Percentiles rank a stretch among this genome's conserved stretches.
Evolutionary conservation across 1,140 invertebrate species (phyloP).

Genomic region (Melanaphis sacchari): DNA sequence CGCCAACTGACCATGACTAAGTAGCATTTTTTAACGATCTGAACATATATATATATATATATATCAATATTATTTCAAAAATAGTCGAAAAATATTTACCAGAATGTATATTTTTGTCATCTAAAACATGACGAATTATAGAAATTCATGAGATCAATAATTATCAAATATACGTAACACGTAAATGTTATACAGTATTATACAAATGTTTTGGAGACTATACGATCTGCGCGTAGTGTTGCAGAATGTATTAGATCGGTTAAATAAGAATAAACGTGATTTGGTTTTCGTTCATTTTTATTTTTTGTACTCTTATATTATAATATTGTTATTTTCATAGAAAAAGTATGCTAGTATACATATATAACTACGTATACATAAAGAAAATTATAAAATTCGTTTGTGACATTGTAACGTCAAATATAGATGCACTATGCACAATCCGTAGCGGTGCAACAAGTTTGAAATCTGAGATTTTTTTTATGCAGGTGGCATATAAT

Average conservation of each 20-base stretch:
- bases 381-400: constrained; percentile 1
- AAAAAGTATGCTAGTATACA: neutral
- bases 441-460: no score
- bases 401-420: neutral
- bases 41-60: neutral
- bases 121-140: neutral
- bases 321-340: neutral
- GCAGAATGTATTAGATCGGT: neutral
- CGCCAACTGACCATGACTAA: neutral
- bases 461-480: neutral
- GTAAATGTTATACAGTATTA: neutral
- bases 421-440: neutral
- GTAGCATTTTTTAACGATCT: neutral
- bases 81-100: neutral
- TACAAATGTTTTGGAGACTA: neutral
- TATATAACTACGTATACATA: no score
- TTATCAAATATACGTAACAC: neutral
- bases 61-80: neutral
- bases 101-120: neutral
- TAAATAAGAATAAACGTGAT: neutral
- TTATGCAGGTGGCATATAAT: neutral
- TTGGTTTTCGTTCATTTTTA: neutral
- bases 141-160: neutral
- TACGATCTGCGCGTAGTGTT: neutral
- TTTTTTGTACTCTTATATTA: neutral